These are phyloP conservation scores for Aethes cnicana DNA, from an alignment of 2,888 invertebrate species.

Conservation along the genomic window DNA sequence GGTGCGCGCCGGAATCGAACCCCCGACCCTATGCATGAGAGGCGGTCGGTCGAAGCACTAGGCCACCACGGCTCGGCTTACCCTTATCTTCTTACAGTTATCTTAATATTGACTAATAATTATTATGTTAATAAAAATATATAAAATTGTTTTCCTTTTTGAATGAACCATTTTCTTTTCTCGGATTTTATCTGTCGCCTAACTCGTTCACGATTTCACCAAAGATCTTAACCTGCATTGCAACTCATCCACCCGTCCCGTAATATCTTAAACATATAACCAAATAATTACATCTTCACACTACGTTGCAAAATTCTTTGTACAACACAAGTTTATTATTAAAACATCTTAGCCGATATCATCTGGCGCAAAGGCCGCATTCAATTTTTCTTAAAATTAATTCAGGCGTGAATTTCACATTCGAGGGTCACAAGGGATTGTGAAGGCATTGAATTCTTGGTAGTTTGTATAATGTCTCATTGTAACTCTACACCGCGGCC, in stretches of 20 bases:
- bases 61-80: too few relatives aligned
- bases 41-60: too few relatives aligned
- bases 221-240: conserved; percentile 14
- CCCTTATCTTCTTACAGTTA: too few relatives aligned
- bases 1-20: too few relatives aligned
- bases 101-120: too few relatives aligned
- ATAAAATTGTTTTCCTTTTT: too few relatives aligned
- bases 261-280: conserved; percentile 47
- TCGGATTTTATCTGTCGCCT: background rate
- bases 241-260: conserved; percentile 37
- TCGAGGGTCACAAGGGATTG: conserved; percentile 49
- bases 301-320: conserved; percentile 34
- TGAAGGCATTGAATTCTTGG: conserved; percentile 54
- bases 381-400: conserved; percentile 54
- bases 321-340: conserved; percentile 24
- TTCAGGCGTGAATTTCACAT: conserved; percentile 66
- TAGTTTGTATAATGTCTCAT: conserved; percentile 52
- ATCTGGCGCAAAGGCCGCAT: conserved; percentile 35
- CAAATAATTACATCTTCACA: conserved; percentile 44
- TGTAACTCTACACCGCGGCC: conserved; percentile 62
- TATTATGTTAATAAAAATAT: too few relatives aligned
- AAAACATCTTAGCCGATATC: conserved; percentile 28
- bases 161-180: too few relatives aligned
- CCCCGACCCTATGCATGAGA: too few relatives aligned
- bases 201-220: conserved; percentile 5